Evolutionary conservation across 1,140 invertebrate species (phyloP), one percentile per base, ranked within the genome.

Genomic region (Penaeus indicus): DNA sequence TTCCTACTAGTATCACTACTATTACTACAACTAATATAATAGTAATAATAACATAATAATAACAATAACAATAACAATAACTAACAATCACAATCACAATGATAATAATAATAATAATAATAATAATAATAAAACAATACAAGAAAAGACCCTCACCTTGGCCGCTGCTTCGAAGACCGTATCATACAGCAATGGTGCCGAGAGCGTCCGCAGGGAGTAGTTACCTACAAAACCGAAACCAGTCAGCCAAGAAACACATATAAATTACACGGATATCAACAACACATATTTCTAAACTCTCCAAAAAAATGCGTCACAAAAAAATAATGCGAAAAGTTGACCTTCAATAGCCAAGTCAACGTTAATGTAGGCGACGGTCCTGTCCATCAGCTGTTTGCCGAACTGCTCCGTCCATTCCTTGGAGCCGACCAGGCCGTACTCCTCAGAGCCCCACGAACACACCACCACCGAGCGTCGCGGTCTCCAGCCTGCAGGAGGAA

Each of bases 391-490:
- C 63, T 92, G 86, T 16, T 86, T 84, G 8, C 72, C 54, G 64
- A 90, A 84, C 38, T 92, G 89, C 62, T 92, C 90, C 19, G 90
- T 82, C 90, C 92, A 92, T 82, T 92, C 92, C 4, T 83, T 91
- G 60, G 91, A 91, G 60, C 92, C 92, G 25, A 91, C 87, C 42
- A 92, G 88, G 1, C 91, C 91, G 79, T 90, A 92, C 86, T 92
- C 92, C 42, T 90, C 92, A 3, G 92, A 90, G 19, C 90, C 92
- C 92, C 92, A 92, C 64, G 90, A 91, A 77, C 92, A 93, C 90
- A 94, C 94, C 42, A 94, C 91, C 22, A 94, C 91, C 0, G 93
- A 92, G 62, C 94, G 88, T 47, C 92, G 91, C 22, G 94, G 94
- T 85, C 91, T 89, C 93, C 93, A 94, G 13, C 91, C 91, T 91